Evolutionary conservation across 1,140 invertebrate genomes (phyloP).

Genomic region (Drosophila lacertosa): DNA sequence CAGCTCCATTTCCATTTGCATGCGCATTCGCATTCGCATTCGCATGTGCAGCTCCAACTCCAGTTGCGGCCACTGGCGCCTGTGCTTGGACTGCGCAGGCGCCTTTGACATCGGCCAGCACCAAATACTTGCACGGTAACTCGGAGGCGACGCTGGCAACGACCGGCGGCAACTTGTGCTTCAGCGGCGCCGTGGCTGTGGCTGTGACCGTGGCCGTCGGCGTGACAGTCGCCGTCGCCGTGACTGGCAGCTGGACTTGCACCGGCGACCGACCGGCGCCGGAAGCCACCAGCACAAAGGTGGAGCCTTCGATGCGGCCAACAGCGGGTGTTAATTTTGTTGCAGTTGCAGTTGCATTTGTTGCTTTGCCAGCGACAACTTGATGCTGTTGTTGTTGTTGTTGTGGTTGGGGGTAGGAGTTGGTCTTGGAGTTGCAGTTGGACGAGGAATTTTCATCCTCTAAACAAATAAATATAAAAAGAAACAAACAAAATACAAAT

Average conservation of each 20-base stretch:
- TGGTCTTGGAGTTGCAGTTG: conserved; percentile 48
- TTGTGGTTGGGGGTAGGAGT: conserved; percentile 33
- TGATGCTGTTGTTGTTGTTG: conserved; percentile 43
- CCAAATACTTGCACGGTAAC: conserved; percentile 43
- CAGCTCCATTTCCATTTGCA: background rate
- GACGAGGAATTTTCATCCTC: conserved; percentile 67
- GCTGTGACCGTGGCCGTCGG: conserved; percentile 14
- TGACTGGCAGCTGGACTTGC: conserved; percentile 5
- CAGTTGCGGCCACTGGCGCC: conserved; percentile 3
- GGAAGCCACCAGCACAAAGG: conserved; percentile 33
- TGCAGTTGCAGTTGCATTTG: conserved; percentile 15
- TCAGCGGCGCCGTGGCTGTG: conserved; percentile 43
- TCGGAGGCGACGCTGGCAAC: conserved; percentile 23
- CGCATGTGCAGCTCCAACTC: conserved; percentile 5
- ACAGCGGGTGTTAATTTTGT: conserved; percentile 12
- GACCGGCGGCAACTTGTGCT: conserved; percentile 55
- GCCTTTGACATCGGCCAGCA: conserved; percentile 42
- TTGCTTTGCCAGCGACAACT: conserved; percentile 28
- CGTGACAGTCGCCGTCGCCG: background rate
- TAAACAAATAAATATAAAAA: conserved; percentile 43
- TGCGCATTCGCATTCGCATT: too few species aligned
- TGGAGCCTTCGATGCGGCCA: conserved; percentile 17
- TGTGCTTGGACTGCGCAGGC: conserved; percentile 7
- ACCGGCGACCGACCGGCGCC: background rate
- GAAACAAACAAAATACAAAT: conserved; percentile 31